Conservation (phyloP, 2,113 vertebrate genomes). For the Tachysurus vachellii region DNA sequence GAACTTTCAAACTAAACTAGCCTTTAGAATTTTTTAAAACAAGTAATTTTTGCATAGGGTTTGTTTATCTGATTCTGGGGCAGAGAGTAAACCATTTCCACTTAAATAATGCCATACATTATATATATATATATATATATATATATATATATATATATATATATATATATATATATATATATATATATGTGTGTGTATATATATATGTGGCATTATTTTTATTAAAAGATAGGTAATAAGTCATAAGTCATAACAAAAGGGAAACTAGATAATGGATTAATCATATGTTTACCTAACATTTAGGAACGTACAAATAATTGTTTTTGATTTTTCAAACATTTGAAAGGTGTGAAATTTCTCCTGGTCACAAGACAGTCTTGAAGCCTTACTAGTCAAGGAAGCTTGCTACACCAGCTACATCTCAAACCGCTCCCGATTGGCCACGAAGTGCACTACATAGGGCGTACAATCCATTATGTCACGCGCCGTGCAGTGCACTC, state of each 20-base stretch:
- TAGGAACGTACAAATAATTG: neutral
- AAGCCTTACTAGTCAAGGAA: neutral
- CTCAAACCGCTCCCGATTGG: neutral
- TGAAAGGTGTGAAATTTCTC: conserved; percentile 25
- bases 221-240: neutral
- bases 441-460: neutral
- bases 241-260: neutral
- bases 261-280: neutral
- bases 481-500: neutral
- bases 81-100: neutral
- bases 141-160: too few species aligned
- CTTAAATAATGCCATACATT: too few species aligned
- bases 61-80: neutral
- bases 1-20: neutral
- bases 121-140: too few species aligned
- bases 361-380: conserved; percentile 26
- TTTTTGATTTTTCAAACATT: neutral
- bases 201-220: neutral
- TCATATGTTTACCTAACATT: too few species aligned
- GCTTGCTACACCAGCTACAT: neutral
- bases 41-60: neutral
- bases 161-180: too few species aligned
- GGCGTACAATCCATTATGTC: neutral
- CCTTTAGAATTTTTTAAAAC: neutral
- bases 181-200: too few species aligned